phyloP scores from a whole-genome alignment of 2,113 vertebrate species.

The Rhinichthys klamathensis region DNA sequence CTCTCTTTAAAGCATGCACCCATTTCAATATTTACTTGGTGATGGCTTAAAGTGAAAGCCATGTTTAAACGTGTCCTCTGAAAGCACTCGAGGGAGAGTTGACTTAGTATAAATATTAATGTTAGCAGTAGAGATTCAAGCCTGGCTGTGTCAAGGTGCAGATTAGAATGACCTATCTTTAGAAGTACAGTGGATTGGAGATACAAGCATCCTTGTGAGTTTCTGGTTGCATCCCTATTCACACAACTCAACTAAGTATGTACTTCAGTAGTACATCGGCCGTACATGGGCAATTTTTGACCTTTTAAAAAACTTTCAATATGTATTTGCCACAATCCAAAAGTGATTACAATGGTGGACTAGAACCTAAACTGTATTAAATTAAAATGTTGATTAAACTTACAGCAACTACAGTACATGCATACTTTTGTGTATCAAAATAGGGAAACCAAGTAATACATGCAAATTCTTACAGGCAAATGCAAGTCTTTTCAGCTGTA shows the following conservation, averaged over 20 bases:
- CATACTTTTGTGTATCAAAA: background rate
- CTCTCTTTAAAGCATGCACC: constrained; percentile 15
- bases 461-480: background rate
- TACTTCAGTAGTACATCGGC: background rate
- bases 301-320: no score
- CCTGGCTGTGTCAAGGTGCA: background rate
- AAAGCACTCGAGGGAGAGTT: background rate
- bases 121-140: background rate
- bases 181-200: constrained; percentile 10
- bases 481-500: background rate
- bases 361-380: background rate
- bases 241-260: background rate
- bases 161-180: background rate
- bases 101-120: constrained; percentile 18
- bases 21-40: constrained; percentile 17
- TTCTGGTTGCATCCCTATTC: background rate
- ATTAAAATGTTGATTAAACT: background rate
- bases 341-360: background rate
- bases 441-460: background rate
- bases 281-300: background rate
- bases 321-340: no score
- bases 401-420: background rate
- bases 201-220: background rate
- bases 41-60: background rate
- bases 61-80: constrained; percentile 7